A percentile compares a stretch with the other conserved stretches of the same genome.
phyloP scores from a whole-genome alignment of 2,113 vertebrate species.

The Pica pica region DNA sequence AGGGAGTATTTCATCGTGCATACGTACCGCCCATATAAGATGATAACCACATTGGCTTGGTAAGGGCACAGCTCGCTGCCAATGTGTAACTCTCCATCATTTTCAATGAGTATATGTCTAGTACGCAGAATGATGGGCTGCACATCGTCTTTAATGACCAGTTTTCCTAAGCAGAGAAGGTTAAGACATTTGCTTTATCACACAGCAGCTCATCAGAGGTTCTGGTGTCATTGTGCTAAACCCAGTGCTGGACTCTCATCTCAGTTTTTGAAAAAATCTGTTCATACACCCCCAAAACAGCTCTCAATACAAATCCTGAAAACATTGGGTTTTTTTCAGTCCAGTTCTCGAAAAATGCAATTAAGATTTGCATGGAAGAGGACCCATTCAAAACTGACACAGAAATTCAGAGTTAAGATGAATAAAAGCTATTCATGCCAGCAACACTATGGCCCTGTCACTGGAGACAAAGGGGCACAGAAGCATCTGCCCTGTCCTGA shows the following conservation, averaged over 20 bases:
- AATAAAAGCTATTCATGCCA: neutral
- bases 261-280: neutral
- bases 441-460: neutral
- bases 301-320: neutral
- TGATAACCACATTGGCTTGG: conserved; percentile 82
- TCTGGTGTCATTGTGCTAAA: neutral
- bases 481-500: neutral
- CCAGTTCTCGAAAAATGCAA: neutral
- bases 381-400: neutral
- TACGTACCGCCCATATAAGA: conserved; percentile 88
- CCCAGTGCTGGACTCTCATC: neutral
- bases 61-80: conserved; percentile 91
- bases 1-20: neutral
- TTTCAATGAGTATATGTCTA: conserved; percentile 87
- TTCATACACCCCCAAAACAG: neutral
- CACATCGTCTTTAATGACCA: conserved; percentile 85
- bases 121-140: conserved; percentile 82
- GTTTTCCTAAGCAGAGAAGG: conserved; percentile 76
- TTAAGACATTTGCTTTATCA: neutral
- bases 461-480: neutral
- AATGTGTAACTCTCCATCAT: conserved; percentile 84
- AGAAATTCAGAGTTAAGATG: neutral
- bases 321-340: neutral
- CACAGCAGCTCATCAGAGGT: neutral
- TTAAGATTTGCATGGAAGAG: neutral